Percentiles rank a stretch among this genome's conserved stretches.
Conservation (phyloP, 2,888 invertebrate genomes). For the Therioaphis trifolii region DNA sequence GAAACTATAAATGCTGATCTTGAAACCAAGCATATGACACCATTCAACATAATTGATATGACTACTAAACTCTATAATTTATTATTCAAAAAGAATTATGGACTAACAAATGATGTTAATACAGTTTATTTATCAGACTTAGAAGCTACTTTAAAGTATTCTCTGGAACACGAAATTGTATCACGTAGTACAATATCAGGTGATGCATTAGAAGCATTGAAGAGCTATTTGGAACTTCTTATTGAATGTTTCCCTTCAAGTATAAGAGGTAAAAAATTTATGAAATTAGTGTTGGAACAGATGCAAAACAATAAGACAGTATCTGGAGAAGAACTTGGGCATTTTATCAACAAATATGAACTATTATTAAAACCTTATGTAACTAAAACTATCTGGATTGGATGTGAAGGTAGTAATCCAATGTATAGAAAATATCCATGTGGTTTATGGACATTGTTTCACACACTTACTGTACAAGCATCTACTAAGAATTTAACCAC, state of each 20-base stretch:
- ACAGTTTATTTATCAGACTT: conserved; percentile 86
- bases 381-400: conserved; percentile 74
- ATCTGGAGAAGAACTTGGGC: conserved; percentile 74
- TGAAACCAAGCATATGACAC: neutral
- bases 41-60: conserved; percentile 27
- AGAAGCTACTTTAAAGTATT: conserved; percentile 86
- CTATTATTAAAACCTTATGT: conserved; percentile 69
- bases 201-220: conserved; percentile 79
- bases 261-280: conserved; percentile 75
- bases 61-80: conserved; percentile 41
- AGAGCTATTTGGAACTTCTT: conserved; percentile 79
- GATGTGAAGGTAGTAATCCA: conserved; percentile 83
- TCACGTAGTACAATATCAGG: conserved; percentile 77
- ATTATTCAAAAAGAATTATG: neutral
- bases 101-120: conserved; percentile 69
- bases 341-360: conserved; percentile 73
- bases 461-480: conserved; percentile 81
- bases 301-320: conserved; percentile 67
- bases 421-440: conserved; percentile 90
- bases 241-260: conserved; percentile 84
- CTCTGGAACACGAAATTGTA: conserved; percentile 85
- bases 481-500: conserved; percentile 72
- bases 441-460: conserved; percentile 94
- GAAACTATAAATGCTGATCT: conserved; percentile 3
- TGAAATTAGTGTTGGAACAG: conserved; percentile 69